Evolutionary conservation across 2,797 vertebrate species (phyloP).

Genomic region (Cheirogaleus major): DNA sequence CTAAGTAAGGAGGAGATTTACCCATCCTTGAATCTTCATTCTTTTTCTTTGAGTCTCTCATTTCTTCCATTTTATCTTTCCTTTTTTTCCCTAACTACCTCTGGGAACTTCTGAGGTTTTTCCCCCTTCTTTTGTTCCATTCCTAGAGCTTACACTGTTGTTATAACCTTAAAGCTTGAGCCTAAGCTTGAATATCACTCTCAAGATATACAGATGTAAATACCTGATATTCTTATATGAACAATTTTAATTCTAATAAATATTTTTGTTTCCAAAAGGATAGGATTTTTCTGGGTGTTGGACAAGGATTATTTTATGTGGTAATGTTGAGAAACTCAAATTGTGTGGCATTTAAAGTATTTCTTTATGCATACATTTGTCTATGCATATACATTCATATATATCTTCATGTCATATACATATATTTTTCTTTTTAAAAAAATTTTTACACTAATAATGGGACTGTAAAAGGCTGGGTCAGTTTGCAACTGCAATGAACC

Average conservation of each 20-base stretch:
- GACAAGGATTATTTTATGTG: not conserved
- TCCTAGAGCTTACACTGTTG: not conserved
- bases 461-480: not conserved
- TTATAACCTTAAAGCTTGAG: slow-evolving; percentile 42
- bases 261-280: not conserved
- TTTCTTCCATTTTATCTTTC: slow-evolving; percentile 50
- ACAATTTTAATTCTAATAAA: slow-evolving; percentile 40
- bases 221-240: not conserved
- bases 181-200: slow-evolving; percentile 28
- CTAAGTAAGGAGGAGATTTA: slow-evolving; percentile 70
- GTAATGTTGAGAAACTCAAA: not conserved
- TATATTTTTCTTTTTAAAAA: not conserved
- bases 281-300: slow-evolving; percentile 12
- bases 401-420: not conserved
- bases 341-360: not conserved
- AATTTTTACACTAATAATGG: not conserved
- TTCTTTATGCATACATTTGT: slow-evolving; percentile 11
- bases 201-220: slow-evolving; percentile 7
- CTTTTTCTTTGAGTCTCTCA: slow-evolving; percentile 31
- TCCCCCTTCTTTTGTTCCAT: slow-evolving; percentile 10
- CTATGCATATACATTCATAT: not conserved
- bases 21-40: slow-evolving; percentile 68
- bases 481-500: not conserved
- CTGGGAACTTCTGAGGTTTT: slow-evolving; percentile 50
- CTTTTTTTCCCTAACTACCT: not conserved